phyloP scores from a whole-genome alignment of 2,797 vertebrate species.

The Micropoecilia bifurca region DNA sequence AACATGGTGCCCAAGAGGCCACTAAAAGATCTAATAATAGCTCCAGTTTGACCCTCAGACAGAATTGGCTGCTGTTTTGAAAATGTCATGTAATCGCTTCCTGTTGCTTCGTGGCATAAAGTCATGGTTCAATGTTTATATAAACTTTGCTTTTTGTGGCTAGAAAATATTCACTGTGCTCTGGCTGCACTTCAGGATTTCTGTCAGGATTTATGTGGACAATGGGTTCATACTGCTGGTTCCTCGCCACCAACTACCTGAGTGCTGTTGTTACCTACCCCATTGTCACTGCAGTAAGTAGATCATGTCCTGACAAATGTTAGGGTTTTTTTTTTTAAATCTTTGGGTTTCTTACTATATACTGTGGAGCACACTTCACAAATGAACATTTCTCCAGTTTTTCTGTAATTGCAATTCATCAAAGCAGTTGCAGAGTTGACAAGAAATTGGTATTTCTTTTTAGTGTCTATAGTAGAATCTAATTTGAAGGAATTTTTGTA shows the following conservation, averaged over 20 bases:
- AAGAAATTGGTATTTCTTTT: background rate
- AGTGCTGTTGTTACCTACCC: constrained; percentile 89
- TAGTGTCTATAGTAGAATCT: background rate
- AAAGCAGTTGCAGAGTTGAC: no score
- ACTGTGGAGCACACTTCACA: background rate
- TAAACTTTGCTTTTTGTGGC: background rate
- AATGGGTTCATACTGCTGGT: constrained; percentile 88
- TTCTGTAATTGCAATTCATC: no score
- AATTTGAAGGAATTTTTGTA: background rate
- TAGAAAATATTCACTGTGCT: background rate
- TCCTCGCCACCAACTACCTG: constrained; percentile 88
- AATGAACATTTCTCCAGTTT: background rate
- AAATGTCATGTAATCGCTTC: constrained; percentile 23
- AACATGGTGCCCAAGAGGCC: background rate
- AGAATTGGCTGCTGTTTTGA: constrained; percentile 15
- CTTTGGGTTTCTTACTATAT: background rate
- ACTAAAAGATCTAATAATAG: constrained; percentile 15
- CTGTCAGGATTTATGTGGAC: constrained; percentile 87
- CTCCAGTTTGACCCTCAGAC: constrained; percentile 9
- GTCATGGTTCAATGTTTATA: background rate
- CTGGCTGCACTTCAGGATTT: constrained; percentile 54
- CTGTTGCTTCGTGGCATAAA: constrained; percentile 12
- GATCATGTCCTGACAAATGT: background rate
- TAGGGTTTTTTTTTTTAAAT: background rate
- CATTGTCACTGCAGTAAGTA: constrained; percentile 89